Conservation (phyloP, 1,140 invertebrate species). For the Augochlora pura region DNA sequence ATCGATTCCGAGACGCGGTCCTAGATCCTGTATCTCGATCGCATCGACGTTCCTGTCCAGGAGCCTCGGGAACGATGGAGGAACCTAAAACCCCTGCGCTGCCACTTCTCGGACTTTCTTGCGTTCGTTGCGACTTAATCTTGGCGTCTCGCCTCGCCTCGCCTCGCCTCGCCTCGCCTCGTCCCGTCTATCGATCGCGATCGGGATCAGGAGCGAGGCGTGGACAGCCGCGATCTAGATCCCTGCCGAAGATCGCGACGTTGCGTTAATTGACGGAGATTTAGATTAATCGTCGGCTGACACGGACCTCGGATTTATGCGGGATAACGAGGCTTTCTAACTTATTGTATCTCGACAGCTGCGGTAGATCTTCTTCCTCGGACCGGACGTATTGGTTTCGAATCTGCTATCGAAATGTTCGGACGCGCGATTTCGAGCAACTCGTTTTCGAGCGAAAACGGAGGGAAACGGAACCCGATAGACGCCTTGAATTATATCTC, state of each 20-base stretch:
- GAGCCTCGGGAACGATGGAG: background rate
- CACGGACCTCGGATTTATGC: background rate
- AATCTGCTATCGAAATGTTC: too few species aligned
- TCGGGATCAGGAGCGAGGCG: background rate
- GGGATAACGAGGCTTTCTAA: conserved; percentile 2
- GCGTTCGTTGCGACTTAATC: conserved; percentile 19
- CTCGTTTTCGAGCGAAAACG: background rate
- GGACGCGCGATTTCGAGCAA: background rate
- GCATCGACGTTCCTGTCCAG: background rate
- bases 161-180: too few species aligned
- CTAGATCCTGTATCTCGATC: background rate
- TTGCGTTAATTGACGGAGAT: conserved; percentile 36
- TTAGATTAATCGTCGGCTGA: conserved; percentile 35
- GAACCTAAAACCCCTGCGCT: background rate
- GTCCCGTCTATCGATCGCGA: background rate
- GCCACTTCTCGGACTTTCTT: background rate
- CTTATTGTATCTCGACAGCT: background rate
- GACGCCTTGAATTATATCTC: conserved; percentile 35
- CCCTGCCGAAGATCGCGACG: conserved; percentile 5
- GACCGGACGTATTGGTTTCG: too few species aligned
- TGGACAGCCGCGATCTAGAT: conserved; percentile 3
- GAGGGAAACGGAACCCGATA: background rate
- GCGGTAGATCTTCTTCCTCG: too few species aligned
- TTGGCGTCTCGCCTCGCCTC: background rate
- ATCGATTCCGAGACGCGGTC: conserved; percentile 17